Conservation (phyloP, 1,140 invertebrate genomes). For the Pentalonia nigronervosa region DNA sequence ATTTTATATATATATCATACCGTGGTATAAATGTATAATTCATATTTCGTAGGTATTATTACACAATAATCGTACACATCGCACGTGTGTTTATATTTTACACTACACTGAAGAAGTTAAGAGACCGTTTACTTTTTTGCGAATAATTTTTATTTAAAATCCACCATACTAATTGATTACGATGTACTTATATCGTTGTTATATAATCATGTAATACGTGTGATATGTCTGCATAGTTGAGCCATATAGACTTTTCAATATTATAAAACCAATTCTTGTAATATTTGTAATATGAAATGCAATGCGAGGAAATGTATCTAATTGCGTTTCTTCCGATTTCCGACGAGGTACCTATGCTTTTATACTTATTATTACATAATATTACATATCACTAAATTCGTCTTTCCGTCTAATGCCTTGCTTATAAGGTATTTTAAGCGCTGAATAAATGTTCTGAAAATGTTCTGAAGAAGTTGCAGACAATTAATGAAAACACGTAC, state of each 20-base stretch:
- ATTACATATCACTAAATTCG: too few relatives aligned
- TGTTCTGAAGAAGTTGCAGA: too few relatives aligned
- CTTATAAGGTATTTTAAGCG: too few relatives aligned
- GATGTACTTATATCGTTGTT: not conserved
- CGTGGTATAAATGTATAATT: not conserved
- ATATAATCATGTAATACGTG: not conserved
- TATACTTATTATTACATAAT: too few relatives aligned
- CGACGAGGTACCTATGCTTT: too few relatives aligned
- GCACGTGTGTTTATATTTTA: not conserved
- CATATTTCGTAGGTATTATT: too few relatives aligned
- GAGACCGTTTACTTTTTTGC: not conserved
- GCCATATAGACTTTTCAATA: not conserved
- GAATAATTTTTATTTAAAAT: not conserved
- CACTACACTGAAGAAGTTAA: not conserved
- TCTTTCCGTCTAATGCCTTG: too few relatives aligned
- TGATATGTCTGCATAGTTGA: not conserved
- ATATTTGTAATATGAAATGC: too few relatives aligned
- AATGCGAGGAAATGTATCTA: not conserved
- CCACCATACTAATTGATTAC: not conserved
- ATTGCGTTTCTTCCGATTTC: too few relatives aligned
- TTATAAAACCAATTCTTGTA: not conserved
- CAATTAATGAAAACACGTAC: too few relatives aligned
- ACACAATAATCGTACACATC: not conserved
- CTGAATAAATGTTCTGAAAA: too few relatives aligned
- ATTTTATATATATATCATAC: not conserved